Percentiles rank a stretch among this genome's conserved stretches.
These are phyloP conservation scores for Papilio polytes DNA, from an alignment of 1,140 invertebrate species.

Conservation along the genomic window DNA sequence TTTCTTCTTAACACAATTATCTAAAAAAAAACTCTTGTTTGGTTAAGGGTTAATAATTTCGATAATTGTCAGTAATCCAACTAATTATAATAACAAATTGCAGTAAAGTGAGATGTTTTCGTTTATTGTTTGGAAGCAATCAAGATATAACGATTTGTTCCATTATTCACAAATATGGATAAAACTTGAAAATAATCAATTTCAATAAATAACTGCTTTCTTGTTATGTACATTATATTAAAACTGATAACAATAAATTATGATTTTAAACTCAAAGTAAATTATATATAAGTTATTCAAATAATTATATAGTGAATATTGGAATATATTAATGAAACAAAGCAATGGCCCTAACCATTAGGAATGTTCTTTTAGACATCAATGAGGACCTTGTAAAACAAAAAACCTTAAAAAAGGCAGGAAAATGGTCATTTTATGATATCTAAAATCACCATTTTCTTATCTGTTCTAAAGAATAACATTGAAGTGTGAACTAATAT, in stretches of 20 bases:
- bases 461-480: background rate
- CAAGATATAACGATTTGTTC: conserved; percentile 49
- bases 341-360: conserved; percentile 73
- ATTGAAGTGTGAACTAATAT: too few species aligned
- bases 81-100: background rate
- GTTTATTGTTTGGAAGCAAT: conserved; percentile 31
- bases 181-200: background rate
- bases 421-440: background rate
- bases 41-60: background rate
- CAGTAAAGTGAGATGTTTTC: conserved; percentile 20
- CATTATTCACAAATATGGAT: conserved; percentile 67
- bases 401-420: background rate
- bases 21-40: too few species aligned
- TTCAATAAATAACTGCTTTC: background rate
- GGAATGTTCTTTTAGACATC: conserved; percentile 63
- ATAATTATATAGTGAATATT: conserved; percentile 61
- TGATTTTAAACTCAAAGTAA: background rate
- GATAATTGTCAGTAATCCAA: background rate
- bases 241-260: background rate
- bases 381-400: conserved; percentile 27
- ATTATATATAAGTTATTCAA: background rate
- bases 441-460: background rate
- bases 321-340: conserved; percentile 56
- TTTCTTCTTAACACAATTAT: too few species aligned
- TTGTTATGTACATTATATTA: background rate